These are phyloP conservation scores for Branchinecta lindahli DNA, from an alignment of 1,140 invertebrate species.

Conservation along the genomic window DNA sequence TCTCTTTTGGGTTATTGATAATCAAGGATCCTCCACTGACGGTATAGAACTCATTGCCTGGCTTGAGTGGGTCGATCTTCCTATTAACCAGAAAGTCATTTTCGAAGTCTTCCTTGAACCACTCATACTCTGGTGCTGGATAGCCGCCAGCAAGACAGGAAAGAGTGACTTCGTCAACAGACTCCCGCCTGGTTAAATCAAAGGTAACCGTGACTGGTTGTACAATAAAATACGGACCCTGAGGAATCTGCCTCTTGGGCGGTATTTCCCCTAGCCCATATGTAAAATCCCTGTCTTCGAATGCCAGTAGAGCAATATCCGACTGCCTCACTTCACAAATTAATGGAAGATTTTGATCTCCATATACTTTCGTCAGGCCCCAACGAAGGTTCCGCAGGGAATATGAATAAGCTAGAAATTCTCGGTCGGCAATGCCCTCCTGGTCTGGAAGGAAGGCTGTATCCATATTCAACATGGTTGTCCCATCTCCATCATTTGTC, in stretches of 20 bases:
- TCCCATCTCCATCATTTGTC: conserved; percentile 65
- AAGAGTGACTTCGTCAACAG: conserved; percentile 54
- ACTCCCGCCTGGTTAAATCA: conserved; percentile 52
- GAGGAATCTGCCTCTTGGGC: conserved; percentile 54
- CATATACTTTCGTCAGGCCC: conserved; percentile 64
- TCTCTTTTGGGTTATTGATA: conserved; percentile 66
- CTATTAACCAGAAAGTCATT: conserved; percentile 51
- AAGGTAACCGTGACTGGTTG: conserved; percentile 67
- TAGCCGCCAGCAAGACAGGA: conserved; percentile 62
- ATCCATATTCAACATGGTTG: conserved; percentile 56
- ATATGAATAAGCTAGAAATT: conserved; percentile 40
- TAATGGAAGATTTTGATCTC: conserved; percentile 55
- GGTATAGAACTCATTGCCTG: conserved; percentile 49
- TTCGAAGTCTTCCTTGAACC: conserved; percentile 76
- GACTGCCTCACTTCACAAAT: conserved; percentile 69
- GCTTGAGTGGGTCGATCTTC: conserved; percentile 56
- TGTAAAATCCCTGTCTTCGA: conserved; percentile 50
- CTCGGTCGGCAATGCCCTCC: conserved; percentile 33
- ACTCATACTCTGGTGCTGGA: conserved; percentile 75
- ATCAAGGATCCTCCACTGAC: conserved; percentile 78
- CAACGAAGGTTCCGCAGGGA: conserved; percentile 45
- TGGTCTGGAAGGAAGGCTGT: conserved; percentile 57
- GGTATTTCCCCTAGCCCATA: conserved; percentile 48
- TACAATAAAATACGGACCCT: conserved; percentile 70
- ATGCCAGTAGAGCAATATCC: conserved; percentile 46